Evolutionary conservation across 2,113 vertebrate genomes (phyloP), one percentile per base, ranked within the genome.

Genomic region (Embiotoca jacksoni): DNA sequence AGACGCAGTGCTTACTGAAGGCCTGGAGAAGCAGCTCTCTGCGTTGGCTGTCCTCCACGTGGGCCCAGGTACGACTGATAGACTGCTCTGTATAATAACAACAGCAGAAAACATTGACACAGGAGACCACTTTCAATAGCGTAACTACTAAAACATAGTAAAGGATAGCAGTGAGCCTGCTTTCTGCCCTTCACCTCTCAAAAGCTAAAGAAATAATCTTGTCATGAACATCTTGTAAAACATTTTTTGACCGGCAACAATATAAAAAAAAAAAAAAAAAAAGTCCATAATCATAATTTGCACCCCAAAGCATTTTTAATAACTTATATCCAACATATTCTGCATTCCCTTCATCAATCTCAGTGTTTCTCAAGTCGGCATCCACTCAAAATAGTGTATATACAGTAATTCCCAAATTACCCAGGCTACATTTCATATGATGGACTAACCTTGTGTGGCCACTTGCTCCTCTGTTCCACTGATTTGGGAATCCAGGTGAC

Each of bases 401-500:
- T 6, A 7, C 11, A 16, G n/a, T 7, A 35, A 7, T 36, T 53
- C 13, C 32, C 36, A 15, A 33, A 55, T 16, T 16, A 44, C 1
- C 11, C 31, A 1, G n/a, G 6, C 13, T 2, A 47, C 4, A 47
- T 7, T 1, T 3, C 9, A 30, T 64, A 16, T 37, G 31, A 69
- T n/a, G 54, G 64, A 54, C 86, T 92, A 62, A 97, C 96, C 96
- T 64, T 95, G 94, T 74, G 89, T 63, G 46, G 91, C 85, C 10
- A 95, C 78, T 60, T 97, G 95, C 33, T 63, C 93, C 64, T 96
- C 95, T 13, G 93, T 92, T 55, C 87, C 90, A 58, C 92, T 91
- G 54, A 95, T 94, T 78, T 93, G 95, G 80, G 92, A 92, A 81
- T 97, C 95, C 74, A 97, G 81, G 46, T 96, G 92, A 65, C 84